Evolutionary conservation across 2,113 vertebrate genomes (phyloP).

Genomic region (Peromyscus maniculatus): DNA sequence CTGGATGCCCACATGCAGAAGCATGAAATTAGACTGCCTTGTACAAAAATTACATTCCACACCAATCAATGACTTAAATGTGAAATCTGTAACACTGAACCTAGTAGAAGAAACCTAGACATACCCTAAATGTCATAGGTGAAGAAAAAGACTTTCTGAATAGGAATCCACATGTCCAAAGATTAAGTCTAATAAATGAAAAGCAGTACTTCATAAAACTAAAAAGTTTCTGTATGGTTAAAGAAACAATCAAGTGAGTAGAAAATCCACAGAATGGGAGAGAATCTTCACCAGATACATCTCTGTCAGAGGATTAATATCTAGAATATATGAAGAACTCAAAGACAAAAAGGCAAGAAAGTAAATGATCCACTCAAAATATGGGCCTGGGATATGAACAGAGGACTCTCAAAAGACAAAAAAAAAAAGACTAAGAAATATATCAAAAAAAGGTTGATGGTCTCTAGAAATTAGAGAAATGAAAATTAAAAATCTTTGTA

Average conservation of each 20-base stretch:
- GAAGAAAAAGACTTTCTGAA: neutral
- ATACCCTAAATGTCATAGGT: neutral
- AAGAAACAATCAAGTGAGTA: neutral
- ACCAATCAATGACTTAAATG: neutral
- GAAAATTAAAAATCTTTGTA: neutral
- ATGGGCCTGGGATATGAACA: neutral
- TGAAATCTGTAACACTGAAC: neutral
- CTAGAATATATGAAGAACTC: neutral
- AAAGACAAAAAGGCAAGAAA: neutral
- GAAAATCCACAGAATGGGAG: neutral
- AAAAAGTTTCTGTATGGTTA: neutral
- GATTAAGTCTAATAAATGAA: neutral
- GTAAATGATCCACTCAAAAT: neutral
- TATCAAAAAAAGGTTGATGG: neutral
- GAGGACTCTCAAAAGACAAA: neutral
- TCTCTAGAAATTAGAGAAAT: neutral
- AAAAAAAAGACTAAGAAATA: neutral
- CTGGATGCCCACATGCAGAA: neutral
- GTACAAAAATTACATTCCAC: neutral
- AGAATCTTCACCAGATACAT: neutral
- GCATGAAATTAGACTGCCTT: neutral
- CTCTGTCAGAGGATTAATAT: neutral
- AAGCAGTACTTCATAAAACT: neutral
- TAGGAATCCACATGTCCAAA: neutral
- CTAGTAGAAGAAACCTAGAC: neutral